phyloP scores from a whole-genome alignment of 2,888 invertebrate genomes.

The Hirudinaria manillensis region DNA sequence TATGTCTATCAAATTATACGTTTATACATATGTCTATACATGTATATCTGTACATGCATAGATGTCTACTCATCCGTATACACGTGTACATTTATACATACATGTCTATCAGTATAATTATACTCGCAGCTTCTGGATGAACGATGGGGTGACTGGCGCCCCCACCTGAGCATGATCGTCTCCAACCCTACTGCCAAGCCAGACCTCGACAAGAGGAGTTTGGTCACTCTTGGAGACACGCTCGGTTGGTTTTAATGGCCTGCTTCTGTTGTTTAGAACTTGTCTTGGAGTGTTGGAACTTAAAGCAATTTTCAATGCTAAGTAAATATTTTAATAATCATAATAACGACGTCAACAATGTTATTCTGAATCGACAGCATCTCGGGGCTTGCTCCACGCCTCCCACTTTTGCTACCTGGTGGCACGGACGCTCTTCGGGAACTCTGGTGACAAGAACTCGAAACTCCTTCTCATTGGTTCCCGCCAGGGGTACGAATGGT shows the following conservation, averaged over 20 bases:
- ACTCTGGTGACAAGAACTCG: constrained; percentile 58
- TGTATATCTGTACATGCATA: too few relatives aligned
- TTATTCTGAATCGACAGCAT: constrained; percentile 42
- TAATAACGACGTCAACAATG: too few relatives aligned
- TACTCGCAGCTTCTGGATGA: constrained; percentile 53
- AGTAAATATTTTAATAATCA: too few relatives aligned
- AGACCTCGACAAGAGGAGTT: constrained; percentile 58
- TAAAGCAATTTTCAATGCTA: too few relatives aligned
- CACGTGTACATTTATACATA: neutral
- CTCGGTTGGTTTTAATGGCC: constrained; percentile 46
- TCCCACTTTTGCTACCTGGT: constrained; percentile 94
- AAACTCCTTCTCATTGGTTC: constrained; percentile 77
- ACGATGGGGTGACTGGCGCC: constrained; percentile 76
- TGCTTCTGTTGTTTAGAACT: neutral
- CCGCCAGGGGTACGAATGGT: constrained; percentile 57
- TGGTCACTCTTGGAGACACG: constrained; percentile 64
- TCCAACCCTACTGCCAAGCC: constrained; percentile 63
- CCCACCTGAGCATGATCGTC: constrained; percentile 89
- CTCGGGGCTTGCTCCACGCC: constrained; percentile 75
- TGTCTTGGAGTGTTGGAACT: neutral
- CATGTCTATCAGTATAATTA: neutral
- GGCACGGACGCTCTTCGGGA: constrained; percentile 66
- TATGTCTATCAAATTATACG: too few relatives aligned
- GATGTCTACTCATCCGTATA: too few relatives aligned
- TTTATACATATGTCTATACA: too few relatives aligned